Conservation (phyloP, 2,888 invertebrate genomes). For the Xestia ashworthii region DNA sequence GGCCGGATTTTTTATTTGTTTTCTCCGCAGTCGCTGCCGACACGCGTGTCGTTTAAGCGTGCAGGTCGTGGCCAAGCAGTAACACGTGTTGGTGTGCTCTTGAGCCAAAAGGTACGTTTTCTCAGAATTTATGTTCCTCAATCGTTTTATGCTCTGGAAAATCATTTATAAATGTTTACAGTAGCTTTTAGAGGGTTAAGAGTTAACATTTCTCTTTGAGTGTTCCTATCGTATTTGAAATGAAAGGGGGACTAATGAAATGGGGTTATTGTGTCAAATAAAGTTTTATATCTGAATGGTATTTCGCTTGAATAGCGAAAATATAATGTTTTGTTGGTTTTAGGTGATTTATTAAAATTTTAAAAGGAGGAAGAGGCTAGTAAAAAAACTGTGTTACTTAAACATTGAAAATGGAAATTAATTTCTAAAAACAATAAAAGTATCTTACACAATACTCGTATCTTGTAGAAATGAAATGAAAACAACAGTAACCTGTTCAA, state of each 20-base stretch:
- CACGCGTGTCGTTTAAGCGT: background rate
- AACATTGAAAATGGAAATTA: background rate
- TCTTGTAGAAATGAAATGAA: background rate
- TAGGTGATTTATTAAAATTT: background rate
- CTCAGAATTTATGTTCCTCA: constrained; percentile 38
- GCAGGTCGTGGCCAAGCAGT: background rate
- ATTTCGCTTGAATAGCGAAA: background rate
- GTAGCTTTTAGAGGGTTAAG: constrained; percentile 19
- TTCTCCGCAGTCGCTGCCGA: background rate
- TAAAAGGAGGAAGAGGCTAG: background rate
- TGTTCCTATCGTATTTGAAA: constrained; percentile 14
- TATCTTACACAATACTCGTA: background rate
- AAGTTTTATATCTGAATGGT: background rate
- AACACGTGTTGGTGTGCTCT: constrained; percentile 36
- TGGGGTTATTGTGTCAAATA: constrained; percentile 18
- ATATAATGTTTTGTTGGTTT: background rate
- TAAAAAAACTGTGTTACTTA: background rate
- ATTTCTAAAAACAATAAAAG: background rate
- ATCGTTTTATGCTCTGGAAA: constrained; percentile 31
- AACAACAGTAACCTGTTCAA: no score
- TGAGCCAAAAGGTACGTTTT: constrained; percentile 38
- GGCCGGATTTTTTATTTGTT: background rate
- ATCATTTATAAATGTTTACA: constrained; percentile 42
- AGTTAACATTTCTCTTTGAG: constrained; percentile 30
- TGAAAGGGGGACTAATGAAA: constrained; percentile 28